Conservation (phyloP, 2,113 vertebrate species). For the Calidris pygmaea region DNA sequence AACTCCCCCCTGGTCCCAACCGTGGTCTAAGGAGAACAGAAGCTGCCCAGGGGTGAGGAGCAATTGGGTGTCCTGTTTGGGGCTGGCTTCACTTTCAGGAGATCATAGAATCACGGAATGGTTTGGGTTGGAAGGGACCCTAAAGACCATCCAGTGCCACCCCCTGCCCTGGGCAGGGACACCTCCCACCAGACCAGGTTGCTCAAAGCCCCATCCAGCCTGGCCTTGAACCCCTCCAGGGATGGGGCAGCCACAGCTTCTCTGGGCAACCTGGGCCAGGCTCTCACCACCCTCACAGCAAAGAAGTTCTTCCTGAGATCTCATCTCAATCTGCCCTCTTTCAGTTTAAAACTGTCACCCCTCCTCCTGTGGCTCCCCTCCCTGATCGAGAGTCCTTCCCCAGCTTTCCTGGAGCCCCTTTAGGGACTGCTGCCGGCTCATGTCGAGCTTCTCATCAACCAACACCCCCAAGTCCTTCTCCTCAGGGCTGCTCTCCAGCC, state of each 20-base stretch:
- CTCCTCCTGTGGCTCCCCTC: no score
- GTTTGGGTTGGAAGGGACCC: neutral
- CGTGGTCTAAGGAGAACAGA: accelerated
- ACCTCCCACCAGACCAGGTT: neutral
- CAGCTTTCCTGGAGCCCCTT: no score
- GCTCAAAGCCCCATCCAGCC: neutral
- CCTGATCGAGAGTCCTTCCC: no score
- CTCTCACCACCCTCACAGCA: no score
- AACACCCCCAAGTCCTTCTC: neutral
- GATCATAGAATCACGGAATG: neutral
- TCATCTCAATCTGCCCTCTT: no score
- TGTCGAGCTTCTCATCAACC: neutral
- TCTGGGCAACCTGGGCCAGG: no score
- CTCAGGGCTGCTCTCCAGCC: neutral
- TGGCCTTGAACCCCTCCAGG: neutral
- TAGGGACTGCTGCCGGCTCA: neutral
- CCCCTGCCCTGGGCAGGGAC: neutral
- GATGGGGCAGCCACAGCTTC: no score
- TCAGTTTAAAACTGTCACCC: no score
- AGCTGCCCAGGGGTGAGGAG: neutral
- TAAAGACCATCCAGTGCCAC: neutral
- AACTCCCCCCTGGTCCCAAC: neutral
- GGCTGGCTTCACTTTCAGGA: neutral
- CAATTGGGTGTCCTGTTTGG: neutral
- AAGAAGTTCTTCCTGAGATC: no score